Evolutionary conservation across 2,113 vertebrate species (phyloP).

Genomic region (Tor tambroides): DNA sequence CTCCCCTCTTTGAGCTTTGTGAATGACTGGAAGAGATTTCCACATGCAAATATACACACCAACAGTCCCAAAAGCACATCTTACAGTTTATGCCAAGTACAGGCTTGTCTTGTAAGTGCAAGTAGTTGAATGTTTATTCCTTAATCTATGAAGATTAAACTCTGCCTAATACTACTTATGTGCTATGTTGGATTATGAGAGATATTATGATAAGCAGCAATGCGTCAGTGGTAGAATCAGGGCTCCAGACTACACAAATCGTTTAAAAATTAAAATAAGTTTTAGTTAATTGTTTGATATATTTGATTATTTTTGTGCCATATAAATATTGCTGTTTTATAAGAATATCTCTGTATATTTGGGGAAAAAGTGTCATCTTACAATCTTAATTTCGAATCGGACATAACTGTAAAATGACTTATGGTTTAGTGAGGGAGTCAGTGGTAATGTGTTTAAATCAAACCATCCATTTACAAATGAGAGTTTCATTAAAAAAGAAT

Average conservation of each 20-base stretch:
- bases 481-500: background rate
- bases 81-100: background rate
- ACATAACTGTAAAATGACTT: background rate
- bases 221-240: background rate
- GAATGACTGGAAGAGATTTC: background rate
- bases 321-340: background rate
- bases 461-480: background rate
- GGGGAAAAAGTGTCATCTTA: background rate
- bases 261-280: background rate
- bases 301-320: background rate
- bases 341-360: background rate
- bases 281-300: background rate
- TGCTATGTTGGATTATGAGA: background rate
- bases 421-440: background rate
- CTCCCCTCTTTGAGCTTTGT: background rate
- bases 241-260: background rate
- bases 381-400: background rate
- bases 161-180: background rate
- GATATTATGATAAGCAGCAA: background rate
- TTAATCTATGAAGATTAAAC: slow-evolving; percentile 9
- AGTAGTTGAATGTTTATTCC: background rate
- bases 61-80: background rate
- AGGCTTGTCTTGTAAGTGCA: background rate
- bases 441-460: background rate
- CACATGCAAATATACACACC: slow-evolving; percentile 12